These are phyloP conservation scores for Apeira syringaria DNA, from an alignment of 2,888 invertebrate genomes.

Conservation along the genomic window DNA sequence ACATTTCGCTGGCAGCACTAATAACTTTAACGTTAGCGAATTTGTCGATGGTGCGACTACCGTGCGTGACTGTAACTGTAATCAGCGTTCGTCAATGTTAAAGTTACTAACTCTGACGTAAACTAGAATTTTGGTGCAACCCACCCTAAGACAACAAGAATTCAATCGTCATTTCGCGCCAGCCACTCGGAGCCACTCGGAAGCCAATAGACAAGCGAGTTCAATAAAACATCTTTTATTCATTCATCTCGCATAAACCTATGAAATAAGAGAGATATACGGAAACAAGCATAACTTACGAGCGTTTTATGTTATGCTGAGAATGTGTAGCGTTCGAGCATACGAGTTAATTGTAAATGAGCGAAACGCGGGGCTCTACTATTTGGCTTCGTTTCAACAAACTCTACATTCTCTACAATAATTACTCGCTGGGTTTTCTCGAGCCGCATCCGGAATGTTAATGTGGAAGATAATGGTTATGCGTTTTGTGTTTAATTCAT, in stretches of 20 bases:
- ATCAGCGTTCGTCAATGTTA: too few species aligned
- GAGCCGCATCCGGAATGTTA: constrained; percentile 8
- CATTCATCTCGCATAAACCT: neutral
- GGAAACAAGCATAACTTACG: neutral
- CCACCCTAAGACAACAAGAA: too few species aligned
- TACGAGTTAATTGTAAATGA: constrained; percentile 15
- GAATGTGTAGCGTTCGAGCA: constrained; percentile 4
- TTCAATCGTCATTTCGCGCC: neutral
- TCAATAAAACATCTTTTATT: neutral
- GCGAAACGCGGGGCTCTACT: constrained; percentile 8
- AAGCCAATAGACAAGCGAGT: neutral
- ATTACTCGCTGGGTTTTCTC: constrained; percentile 11
- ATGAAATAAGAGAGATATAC: neutral
- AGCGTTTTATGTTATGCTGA: constrained; percentile 1
- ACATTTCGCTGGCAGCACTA: too few species aligned
- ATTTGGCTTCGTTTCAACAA: constrained; percentile 19
- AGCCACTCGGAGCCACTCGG: neutral
- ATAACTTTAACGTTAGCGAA: too few species aligned
- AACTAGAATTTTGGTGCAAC: too few species aligned
- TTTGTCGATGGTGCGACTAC: too few species aligned
- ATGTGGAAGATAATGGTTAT: constrained; percentile 14
- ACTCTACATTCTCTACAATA: constrained; percentile 14
- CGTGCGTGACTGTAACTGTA: too few species aligned
- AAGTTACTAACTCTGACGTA: too few species aligned
- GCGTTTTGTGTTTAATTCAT: constrained; percentile 14